Evolutionary conservation across 2,888 invertebrate genomes (phyloP).

Genomic region (Hecatera dysodea): DNA sequence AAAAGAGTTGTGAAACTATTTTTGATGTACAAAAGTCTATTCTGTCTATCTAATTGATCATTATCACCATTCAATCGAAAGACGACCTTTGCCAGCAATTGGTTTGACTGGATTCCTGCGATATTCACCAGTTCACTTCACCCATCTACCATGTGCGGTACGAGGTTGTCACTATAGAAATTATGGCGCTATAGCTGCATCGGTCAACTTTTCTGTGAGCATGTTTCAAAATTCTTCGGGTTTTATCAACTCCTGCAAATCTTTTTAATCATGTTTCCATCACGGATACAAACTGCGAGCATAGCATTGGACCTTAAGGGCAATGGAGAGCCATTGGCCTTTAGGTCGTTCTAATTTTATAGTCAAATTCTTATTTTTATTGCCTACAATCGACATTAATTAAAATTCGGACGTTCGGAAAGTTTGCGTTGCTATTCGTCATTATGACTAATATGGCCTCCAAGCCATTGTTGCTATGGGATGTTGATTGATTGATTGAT

Average conservation of each 20-base stretch:
- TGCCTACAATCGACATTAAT: not conserved
- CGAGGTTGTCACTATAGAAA: not conserved
- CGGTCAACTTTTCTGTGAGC: not conserved
- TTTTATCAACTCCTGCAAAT: not conserved
- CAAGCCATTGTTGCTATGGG: constrained; percentile 8
- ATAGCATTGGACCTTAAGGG: not conserved
- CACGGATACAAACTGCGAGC: not conserved
- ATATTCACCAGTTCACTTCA: too few relatives aligned
- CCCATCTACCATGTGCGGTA: too few relatives aligned
- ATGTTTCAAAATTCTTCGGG: not conserved
- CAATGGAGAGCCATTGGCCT: too few relatives aligned
- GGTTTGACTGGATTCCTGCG: not conserved
- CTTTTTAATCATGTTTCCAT: not conserved
- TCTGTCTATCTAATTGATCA: too few relatives aligned
- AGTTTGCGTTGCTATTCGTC: constrained; percentile 1
- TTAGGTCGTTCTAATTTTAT: not conserved
- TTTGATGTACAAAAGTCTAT: too few relatives aligned
- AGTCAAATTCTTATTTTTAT: not conserved
- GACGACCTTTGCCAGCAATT: not conserved
- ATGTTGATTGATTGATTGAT: not conserved
- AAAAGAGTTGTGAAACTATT: too few relatives aligned
- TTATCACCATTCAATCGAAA: not conserved
- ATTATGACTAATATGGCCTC: constrained; percentile 7
- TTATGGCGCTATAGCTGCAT: not conserved
- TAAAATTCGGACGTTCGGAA: not conserved